Evolutionary conservation across 2,888 invertebrate genomes (phyloP).

Genomic region (Antheraea assamensis): DNA sequence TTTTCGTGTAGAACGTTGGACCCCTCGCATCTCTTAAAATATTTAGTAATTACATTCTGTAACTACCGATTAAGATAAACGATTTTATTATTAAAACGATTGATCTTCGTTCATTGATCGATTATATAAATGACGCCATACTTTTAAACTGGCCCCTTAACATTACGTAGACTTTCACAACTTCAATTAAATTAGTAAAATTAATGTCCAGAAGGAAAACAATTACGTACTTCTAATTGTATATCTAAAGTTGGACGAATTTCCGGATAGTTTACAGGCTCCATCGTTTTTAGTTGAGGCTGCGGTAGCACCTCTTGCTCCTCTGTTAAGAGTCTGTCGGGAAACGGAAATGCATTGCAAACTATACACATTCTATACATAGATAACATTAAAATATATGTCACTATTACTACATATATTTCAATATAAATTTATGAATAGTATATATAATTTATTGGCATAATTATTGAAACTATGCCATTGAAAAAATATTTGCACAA

Average conservation of each 20-base stretch:
- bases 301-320: neutral
- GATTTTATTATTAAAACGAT: too few species aligned
- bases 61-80: too few species aligned
- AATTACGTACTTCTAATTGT: conserved; percentile 50
- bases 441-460: neutral
- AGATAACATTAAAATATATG: neutral
- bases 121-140: neutral
- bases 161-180: too few species aligned
- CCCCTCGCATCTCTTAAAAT: too few species aligned
- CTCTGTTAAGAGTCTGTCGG: conserved; percentile 4
- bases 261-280: conserved; percentile 21
- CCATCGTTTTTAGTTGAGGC: conserved; percentile 22
- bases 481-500: too few species aligned
- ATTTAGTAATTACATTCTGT: too few species aligned
- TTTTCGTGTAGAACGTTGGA: too few species aligned
- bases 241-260: conserved; percentile 36
- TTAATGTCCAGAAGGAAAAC: neutral
- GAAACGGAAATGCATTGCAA: neutral
- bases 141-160: too few species aligned
- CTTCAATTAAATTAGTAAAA: too few species aligned
- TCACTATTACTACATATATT: neutral
- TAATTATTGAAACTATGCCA: too few species aligned
- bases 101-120: too few species aligned
- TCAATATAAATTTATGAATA: neutral
- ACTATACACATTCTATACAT: neutral